A percentile compares a stretch with the other conserved stretches of the same genome.
Evolutionary conservation across 1,140 invertebrate species (phyloP).

Genomic region (Ericerus pela): DNA sequence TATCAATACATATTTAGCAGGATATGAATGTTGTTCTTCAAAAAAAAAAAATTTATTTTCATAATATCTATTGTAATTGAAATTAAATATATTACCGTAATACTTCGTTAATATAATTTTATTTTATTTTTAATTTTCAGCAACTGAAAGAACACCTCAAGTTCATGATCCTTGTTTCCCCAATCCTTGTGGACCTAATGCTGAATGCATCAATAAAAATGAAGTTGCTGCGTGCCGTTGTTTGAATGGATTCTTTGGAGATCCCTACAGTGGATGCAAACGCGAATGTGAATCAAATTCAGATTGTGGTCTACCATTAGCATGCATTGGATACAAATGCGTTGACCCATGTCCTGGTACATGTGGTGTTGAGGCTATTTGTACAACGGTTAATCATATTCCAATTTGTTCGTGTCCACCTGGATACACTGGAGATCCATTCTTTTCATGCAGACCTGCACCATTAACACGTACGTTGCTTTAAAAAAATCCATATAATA

Average conservation of each 20-base stretch:
- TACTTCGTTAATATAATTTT: neutral
- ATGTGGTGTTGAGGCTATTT: constrained; percentile 39
- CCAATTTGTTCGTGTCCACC: constrained; percentile 37
- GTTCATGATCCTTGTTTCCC: constrained; percentile 28
- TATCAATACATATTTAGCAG: neutral
- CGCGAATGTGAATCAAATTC: constrained; percentile 31
- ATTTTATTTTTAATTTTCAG: constrained; percentile 21
- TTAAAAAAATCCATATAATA: too few relatives aligned
- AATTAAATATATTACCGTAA: neutral
- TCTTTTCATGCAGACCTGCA: constrained; percentile 33
- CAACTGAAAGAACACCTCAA: constrained; percentile 26
- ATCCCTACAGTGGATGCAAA: constrained; percentile 34
- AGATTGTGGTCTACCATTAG: constrained; percentile 36
- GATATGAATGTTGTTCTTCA: neutral
- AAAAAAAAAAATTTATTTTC: neutral
- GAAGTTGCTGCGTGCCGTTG: constrained; percentile 33
- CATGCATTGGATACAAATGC: constrained; percentile 38
- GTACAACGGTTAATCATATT: constrained; percentile 36
- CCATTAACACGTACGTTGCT: constrained; percentile 29
- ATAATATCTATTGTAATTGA: neutral
- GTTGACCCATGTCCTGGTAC: constrained; percentile 38
- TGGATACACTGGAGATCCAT: constrained; percentile 43
- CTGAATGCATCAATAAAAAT: constrained; percentile 30
- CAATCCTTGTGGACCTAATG: constrained; percentile 34
- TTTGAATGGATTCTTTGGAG: constrained; percentile 33